These are phyloP conservation scores for Rhipidura dahli DNA, from an alignment of 2,113 vertebrate genomes.

Conservation along the genomic window DNA sequence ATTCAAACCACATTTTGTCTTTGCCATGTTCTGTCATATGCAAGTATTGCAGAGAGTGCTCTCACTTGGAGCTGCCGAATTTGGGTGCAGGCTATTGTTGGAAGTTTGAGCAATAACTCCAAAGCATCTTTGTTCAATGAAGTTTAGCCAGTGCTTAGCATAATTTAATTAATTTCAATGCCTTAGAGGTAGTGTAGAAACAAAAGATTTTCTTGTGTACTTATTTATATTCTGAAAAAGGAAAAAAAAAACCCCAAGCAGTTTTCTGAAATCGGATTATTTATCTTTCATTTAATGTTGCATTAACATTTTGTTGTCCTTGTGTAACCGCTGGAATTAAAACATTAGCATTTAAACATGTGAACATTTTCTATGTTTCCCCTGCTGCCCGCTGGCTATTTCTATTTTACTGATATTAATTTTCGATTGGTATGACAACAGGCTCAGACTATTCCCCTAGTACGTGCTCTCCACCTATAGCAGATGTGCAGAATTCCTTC, in stretches of 20 bases:
- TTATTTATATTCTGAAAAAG: constrained; percentile 1
- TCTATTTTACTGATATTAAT: not conserved
- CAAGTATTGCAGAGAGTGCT: not conserved
- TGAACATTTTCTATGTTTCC: constrained; percentile 43
- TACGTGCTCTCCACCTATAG: not conserved
- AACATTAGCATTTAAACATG: constrained; percentile 79
- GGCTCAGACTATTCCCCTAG: constrained; percentile 1
- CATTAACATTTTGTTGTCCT: constrained; percentile 81
- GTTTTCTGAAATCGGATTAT: constrained; percentile 25
- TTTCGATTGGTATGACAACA: not conserved
- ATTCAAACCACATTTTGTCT: not conserved
- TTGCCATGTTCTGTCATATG: not conserved
- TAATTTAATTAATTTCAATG: not conserved
- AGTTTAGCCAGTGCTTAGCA: not conserved
- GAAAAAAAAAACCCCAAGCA: not conserved
- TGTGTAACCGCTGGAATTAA: constrained; percentile 70
- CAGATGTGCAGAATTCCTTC: not conserved
- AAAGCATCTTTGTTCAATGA: not conserved
- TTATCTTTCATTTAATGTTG: constrained; percentile 73
- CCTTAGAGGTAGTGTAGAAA: constrained; percentile 39
- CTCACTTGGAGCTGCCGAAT: not conserved
- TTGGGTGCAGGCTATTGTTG: not conserved
- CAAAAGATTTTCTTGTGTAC: constrained; percentile 4
- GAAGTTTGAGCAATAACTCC: not conserved
- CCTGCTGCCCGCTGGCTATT: constrained; percentile 8